These are phyloP conservation scores for Cassiopea xamachana DNA, from an alignment of 30 jellyfish, hydroid and myxozoan genomes.

Conservation along the genomic window DNA sequence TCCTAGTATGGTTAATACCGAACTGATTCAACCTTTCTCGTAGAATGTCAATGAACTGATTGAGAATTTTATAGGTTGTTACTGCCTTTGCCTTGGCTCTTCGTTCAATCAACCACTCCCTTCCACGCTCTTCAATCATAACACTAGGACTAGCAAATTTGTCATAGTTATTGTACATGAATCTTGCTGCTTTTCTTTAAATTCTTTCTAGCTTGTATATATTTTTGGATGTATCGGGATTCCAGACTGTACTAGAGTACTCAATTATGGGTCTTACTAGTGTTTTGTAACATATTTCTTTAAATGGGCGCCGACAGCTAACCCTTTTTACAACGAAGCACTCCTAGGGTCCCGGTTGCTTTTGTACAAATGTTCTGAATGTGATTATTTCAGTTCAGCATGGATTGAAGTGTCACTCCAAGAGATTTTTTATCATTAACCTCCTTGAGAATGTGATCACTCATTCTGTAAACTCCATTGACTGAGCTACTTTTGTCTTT, in stretches of 20 bases:
- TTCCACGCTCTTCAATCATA: not conserved
- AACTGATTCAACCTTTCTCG: conserved; percentile 18
- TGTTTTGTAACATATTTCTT: conserved; percentile 42
- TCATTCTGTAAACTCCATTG: not conserved
- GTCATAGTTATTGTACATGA: no score
- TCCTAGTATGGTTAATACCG: conserved; percentile 21
- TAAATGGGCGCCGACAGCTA: conserved; percentile 11
- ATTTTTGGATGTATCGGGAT: conserved; percentile 7
- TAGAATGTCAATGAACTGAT: conserved; percentile 8
- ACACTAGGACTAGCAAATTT: no score
- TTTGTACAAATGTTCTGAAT: no score
- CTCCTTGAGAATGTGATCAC: not conserved
- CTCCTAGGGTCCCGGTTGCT: not conserved
- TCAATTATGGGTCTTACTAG: not conserved
- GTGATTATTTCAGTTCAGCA: no score
- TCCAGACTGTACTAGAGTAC: not conserved
- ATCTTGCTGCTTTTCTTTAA: conserved; percentile 30
- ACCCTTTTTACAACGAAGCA: not conserved
- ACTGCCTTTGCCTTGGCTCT: no score
- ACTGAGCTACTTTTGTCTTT: not conserved
- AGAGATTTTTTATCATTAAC: not conserved
- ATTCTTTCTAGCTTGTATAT: conserved; percentile 11
- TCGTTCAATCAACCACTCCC: conserved; percentile 10
- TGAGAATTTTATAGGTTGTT: no score
- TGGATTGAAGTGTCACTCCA: not conserved